phyloP scores from a whole-genome alignment of 2,797 vertebrate species.

The Carduelis carduelis region DNA sequence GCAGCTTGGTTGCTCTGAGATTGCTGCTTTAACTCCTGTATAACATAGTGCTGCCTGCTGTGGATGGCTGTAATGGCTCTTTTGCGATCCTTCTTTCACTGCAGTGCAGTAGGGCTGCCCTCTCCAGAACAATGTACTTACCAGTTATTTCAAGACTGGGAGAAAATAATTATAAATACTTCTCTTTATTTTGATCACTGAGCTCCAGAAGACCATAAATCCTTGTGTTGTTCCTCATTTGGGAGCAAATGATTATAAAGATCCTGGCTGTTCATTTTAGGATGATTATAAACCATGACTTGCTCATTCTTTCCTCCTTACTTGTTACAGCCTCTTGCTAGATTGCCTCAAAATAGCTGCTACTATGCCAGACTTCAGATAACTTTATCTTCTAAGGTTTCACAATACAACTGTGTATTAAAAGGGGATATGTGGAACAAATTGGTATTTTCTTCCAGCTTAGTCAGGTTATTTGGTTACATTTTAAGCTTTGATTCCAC shows the following conservation, averaged over 20 bases:
- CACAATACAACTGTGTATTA: background rate
- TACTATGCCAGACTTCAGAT: background rate
- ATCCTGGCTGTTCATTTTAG: background rate
- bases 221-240: background rate
- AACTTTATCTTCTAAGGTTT: constrained; percentile 11
- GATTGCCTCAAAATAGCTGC: background rate
- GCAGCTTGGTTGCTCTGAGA: constrained; percentile 61
- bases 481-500: constrained; percentile 46
- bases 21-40: constrained; percentile 43
- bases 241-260: constrained; percentile 15
- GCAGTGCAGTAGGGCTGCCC: background rate
- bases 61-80: background rate
- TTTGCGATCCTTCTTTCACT: constrained; percentile 36
- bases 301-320: background rate
- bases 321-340: background rate
- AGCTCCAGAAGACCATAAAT: constrained; percentile 18
- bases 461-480: constrained; percentile 55
- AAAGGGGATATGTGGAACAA: background rate
- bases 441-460: constrained; percentile 43
- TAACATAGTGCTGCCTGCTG: constrained; percentile 5
- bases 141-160: background rate
- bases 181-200: constrained; percentile 1
- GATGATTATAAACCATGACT: background rate
- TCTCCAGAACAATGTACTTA: constrained; percentile 23
- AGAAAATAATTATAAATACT: background rate